Evolutionary conservation across 2,113 vertebrate genomes (phyloP).

Genomic region (Jacana jacana): DNA sequence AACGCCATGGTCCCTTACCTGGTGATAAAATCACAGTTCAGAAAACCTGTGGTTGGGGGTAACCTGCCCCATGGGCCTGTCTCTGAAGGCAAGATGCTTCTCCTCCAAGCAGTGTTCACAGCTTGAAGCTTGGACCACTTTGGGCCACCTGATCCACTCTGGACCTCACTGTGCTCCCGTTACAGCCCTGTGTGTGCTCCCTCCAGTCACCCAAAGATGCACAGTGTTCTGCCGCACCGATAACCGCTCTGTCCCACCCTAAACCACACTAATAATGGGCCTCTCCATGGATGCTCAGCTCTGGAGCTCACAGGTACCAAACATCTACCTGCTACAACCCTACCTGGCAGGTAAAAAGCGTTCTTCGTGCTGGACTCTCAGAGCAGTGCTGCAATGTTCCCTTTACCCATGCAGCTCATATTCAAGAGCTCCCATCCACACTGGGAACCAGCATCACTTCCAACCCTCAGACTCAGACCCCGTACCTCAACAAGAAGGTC

Average conservation of each 20-base stretch:
- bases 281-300: background rate
- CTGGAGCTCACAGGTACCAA: background rate
- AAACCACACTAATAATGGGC: background rate
- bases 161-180: background rate
- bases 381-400: background rate
- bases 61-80: no score
- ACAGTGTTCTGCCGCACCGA: background rate
- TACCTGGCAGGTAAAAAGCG: background rate
- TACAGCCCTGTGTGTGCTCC: fast-evolving
- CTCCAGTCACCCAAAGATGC: background rate
- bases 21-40: background rate
- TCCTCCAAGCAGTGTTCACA: background rate
- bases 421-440: background rate
- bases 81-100: background rate
- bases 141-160: background rate
- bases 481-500: background rate
- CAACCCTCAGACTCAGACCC: background rate
- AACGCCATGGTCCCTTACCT: background rate
- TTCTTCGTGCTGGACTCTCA: background rate
- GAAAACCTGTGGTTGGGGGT: background rate
- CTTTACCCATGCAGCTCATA: background rate
- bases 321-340: background rate
- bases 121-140: no score
- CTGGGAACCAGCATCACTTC: background rate
- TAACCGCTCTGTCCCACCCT: background rate